These are phyloP conservation scores for Phainopepla nitens DNA, from an alignment of 2,113 vertebrate genomes.

Conservation along the genomic window DNA sequence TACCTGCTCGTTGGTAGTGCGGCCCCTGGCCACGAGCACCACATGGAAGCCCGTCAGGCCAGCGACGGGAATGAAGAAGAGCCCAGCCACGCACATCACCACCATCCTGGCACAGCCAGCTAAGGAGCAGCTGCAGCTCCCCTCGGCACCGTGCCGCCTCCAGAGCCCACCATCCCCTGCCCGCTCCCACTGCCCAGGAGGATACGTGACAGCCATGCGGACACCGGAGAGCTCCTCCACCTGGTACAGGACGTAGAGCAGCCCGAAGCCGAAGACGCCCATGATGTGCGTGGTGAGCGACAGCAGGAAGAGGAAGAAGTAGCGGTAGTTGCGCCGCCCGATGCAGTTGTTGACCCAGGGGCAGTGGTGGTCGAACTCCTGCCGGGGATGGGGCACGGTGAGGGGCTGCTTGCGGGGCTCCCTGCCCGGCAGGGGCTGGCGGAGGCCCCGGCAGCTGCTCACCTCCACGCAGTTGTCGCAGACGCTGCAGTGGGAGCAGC, in stretches of 20 bases:
- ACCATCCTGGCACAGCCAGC: conserved; percentile 80
- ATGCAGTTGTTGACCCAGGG: conserved; percentile 99
- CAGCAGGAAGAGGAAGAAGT: conserved; percentile 96
- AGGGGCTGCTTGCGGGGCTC: not conserved
- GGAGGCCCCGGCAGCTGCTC: not conserved
- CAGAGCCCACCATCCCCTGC: accelerated
- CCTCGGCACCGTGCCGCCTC: accelerated
- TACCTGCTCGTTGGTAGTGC: conserved; percentile 97
- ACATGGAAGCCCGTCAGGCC: conserved; percentile 95
- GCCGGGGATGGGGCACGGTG: not conserved
- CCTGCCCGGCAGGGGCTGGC: not conserved
- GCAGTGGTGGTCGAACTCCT: conserved; percentile 98
- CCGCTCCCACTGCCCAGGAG: not conserved
- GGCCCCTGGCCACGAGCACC: conserved; percentile 91
- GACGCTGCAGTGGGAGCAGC: conserved; percentile 97
- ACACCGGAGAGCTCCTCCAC: conserved; percentile 84
- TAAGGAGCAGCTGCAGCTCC: conserved; percentile 49
- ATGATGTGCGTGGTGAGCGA: conserved; percentile 93
- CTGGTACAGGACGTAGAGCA: conserved; percentile 90
- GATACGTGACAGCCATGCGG: conserved; percentile 94
- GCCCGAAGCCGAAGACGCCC: conserved; percentile 89
- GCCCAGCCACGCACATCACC: conserved; percentile 94
- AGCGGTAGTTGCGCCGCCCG: conserved; percentile 93
- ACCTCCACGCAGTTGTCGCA: conserved; percentile 99
- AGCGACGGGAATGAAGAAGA: conserved; percentile 95